A percentile compares a stretch with the other conserved stretches of the same genome.
Evolutionary conservation across 2,888 invertebrate species (phyloP).

Genomic region (Drymonia ruficornis): DNA sequence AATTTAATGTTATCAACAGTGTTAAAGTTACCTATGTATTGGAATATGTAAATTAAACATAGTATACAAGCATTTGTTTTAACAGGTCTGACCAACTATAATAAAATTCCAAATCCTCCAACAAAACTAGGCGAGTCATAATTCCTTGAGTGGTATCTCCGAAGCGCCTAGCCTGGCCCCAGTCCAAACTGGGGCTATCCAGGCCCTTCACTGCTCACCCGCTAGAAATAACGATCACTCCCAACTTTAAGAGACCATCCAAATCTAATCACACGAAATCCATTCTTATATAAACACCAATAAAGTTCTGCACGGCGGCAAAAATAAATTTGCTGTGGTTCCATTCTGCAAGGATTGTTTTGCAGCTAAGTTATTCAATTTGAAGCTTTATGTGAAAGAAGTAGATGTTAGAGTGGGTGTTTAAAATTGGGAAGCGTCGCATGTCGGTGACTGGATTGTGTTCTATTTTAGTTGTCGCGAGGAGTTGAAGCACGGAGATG

Average conservation of each 20-base stretch:
- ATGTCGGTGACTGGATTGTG: slow-evolving; percentile 50
- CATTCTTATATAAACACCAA: slow-evolving; percentile 19
- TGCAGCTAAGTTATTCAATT: slow-evolving; percentile 5
- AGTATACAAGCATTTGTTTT: too few species aligned
- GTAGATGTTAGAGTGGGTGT: background rate
- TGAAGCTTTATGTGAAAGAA: slow-evolving; percentile 4
- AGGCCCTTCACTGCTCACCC: slow-evolving; percentile 55
- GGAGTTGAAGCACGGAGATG: too few species aligned
- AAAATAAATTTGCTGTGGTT: slow-evolving; percentile 11
- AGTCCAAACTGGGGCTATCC: slow-evolving; percentile 51
- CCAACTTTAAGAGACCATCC: slow-evolving; percentile 28
- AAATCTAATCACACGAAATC: slow-evolving; percentile 21
- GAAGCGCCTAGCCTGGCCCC: slow-evolving; percentile 42
- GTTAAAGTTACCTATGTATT: too few species aligned
- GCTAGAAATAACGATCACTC: slow-evolving; percentile 62
- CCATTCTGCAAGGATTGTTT: slow-evolving; percentile 5
- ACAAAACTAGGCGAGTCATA: slow-evolving; percentile 32
- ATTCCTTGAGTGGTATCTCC: slow-evolving; percentile 33
- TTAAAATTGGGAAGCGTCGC: slow-evolving; percentile 32
- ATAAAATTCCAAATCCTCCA: slow-evolving; percentile 8
- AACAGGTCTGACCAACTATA: background rate
- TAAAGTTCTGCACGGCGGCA: slow-evolving; percentile 11
- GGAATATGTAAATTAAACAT: too few species aligned
- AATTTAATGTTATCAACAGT: too few species aligned
- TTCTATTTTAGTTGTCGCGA: slow-evolving; percentile 50